Evolutionary conservation across 2,888 invertebrate species (phyloP), one percentile per base, ranked within the genome.

Genomic region (Poecilus cupreus): DNA sequence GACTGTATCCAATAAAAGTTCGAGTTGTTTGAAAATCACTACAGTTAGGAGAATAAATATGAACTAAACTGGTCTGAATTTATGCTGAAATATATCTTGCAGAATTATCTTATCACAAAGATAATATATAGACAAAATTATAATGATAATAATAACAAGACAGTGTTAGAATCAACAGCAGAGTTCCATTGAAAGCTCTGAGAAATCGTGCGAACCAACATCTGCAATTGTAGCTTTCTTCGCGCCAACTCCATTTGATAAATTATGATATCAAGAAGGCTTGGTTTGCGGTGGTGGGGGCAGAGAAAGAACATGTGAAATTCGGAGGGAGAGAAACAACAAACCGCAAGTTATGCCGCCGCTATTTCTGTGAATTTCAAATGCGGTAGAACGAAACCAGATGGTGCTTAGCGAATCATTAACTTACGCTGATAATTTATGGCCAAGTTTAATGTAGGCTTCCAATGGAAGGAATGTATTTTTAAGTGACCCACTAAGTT

Each of bases 271-370:
- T 54, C 54, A 54, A 54, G 20, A 8, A 32, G 32, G 32, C 32
- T 32, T 32, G 32, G 54, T 22, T 49, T 18, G 54, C 20, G 20
- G 18, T 54, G 54, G 32, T 6, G 32, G 32, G 54, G 10, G 16
- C n/a, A n/a, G n/a, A n/a, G 54, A 18, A 18, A 18, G 54, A 54
- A 54, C 54, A 54, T 54, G 54, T 54, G 54, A 54, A 54, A 54
- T 54, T 11, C 54, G 54, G 18, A 32, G 32, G 54, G 54, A n/a
- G n/a, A n/a, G 54, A 20, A 54, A 54, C 54, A 54, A 54, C 54
- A 54, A 54, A 8, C 54, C 54, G 54, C 54, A 54, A 54, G 54
- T 54, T 54, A 54, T 54, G 18, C 54, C 18, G 22, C 32, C 8
- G 32, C 32, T 32, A 32, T 32, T 32, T 32, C 32, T 32, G 32